Percentiles rank a stretch among this genome's conserved stretches.
Evolutionary conservation across 2,113 vertebrate genomes (phyloP).

Genomic region (Nothoprocta pentlandii): DNA sequence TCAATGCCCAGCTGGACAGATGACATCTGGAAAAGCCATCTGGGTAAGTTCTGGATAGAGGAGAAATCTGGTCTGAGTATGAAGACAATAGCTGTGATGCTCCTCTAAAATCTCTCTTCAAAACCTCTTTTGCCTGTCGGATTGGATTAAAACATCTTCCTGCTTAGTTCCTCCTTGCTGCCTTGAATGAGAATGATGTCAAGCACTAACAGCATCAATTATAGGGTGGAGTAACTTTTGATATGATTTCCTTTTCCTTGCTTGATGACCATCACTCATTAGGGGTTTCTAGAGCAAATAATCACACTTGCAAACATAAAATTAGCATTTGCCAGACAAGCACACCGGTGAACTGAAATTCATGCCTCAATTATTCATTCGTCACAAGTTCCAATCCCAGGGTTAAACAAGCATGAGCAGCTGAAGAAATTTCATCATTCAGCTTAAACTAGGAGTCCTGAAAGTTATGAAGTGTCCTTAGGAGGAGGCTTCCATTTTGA

Average conservation of each 20-base stretch:
- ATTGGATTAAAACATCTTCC: constrained; percentile 1
- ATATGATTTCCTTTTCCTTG: constrained; percentile 18
- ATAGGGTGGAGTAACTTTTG: constrained; percentile 35
- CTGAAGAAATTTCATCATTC: constrained; percentile 23
- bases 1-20: not conserved
- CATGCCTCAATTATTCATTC: not conserved
- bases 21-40: not conserved
- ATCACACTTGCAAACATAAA: constrained; percentile 31
- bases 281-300: constrained; percentile 33
- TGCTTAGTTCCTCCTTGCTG: not conserved
- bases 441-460: not conserved
- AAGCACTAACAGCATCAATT: constrained; percentile 14
- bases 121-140: not conserved
- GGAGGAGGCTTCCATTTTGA: not conserved
- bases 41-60: not conserved
- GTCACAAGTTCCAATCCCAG: not conserved
- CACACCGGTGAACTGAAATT: constrained; percentile 14
- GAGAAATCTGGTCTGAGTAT: not conserved
- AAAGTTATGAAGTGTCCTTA: not conserved
- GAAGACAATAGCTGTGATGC: not conserved
- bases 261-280: constrained; percentile 16
- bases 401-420: not conserved
- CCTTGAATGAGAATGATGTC: constrained; percentile 3
- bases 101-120: not conserved
- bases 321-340: not conserved